Evolutionary conservation across 2,797 vertebrate genomes (phyloP).

Genomic region (Coregonus sp.): DNA sequence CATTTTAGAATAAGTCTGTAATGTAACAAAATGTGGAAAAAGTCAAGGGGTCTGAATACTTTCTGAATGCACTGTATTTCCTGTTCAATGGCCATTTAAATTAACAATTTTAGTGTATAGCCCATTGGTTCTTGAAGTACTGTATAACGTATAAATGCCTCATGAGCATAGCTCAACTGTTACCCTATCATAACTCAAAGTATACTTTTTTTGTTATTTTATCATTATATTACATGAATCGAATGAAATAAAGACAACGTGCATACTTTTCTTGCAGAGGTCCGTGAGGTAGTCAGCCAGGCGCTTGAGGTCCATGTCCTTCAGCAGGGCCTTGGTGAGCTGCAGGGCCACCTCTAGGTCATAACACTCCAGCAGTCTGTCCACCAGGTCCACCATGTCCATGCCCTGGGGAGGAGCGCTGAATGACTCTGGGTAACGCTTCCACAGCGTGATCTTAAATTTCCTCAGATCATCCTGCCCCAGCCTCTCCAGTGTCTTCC

Average conservation of each 20-base stretch:
- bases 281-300: conserved; percentile 44
- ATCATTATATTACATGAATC: neutral
- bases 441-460: conserved; percentile 68
- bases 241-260: neutral
- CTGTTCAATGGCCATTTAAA: too few species aligned
- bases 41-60: too few species aligned
- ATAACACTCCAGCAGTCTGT: conserved; percentile 67
- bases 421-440: conserved; percentile 62
- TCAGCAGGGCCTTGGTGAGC: conserved; percentile 62
- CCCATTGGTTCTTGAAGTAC: conserved; percentile 53
- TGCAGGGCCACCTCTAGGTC: conserved; percentile 58
- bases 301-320: conserved; percentile 44
- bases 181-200: neutral
- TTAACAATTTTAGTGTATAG: too few species aligned
- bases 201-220: neutral
- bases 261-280: conserved; percentile 69
- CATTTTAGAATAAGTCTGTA: too few species aligned
- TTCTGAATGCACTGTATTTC: too few species aligned
- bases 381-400: conserved; percentile 70
- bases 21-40: too few species aligned
- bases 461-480: neutral
- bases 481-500: conserved; percentile 50
- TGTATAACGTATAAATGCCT: neutral
- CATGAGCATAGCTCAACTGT: neutral
- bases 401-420: conserved; percentile 45